phyloP scores from a whole-genome alignment of 2,888 invertebrate species.

The Napeogenes inachia region DNA sequence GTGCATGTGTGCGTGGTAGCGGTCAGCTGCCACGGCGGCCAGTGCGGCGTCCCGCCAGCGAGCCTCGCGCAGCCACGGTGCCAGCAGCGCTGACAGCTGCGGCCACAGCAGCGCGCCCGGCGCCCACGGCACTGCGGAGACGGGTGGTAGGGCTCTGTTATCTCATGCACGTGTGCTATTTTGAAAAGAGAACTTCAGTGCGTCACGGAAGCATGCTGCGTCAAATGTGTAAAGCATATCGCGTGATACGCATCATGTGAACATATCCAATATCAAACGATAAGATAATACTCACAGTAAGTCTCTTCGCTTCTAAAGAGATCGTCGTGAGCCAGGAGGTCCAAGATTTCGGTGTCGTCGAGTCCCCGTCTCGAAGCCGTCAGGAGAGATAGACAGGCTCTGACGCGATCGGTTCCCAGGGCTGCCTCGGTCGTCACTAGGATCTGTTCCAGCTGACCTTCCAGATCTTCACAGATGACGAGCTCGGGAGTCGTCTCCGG shows the following conservation, averaged over 20 bases:
- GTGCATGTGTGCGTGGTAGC: conserved; percentile 76
- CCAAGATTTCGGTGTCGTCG: conserved; percentile 88
- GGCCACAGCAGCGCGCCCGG: conserved; percentile 84
- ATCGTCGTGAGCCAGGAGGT: conserved; percentile 80
- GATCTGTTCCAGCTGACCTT: conserved; percentile 81
- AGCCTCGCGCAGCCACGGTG: conserved; percentile 82
- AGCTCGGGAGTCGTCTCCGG: conserved; percentile 61
- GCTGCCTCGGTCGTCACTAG: conserved; percentile 83
- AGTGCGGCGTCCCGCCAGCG: conserved; percentile 81
- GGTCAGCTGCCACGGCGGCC: conserved; percentile 77
- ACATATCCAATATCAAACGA: not conserved
- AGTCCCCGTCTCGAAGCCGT: conserved; percentile 87
- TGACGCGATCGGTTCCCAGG: conserved; percentile 81
- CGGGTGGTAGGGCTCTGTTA: not conserved
- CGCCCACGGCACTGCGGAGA: conserved; percentile 79
- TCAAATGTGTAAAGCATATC: no score
- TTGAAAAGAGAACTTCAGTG: no score
- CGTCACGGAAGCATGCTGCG: no score
- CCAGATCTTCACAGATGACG: conserved; percentile 64
- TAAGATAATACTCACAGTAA: conserved; percentile 69
- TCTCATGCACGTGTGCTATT: no score
- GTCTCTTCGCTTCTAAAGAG: conserved; percentile 80
- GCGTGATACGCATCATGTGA: no score
- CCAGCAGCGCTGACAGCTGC: conserved; percentile 79
- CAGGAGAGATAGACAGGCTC: conserved; percentile 83